Conservation (phyloP, 2,113 vertebrate genomes). For the Lepus timidus region DNA sequence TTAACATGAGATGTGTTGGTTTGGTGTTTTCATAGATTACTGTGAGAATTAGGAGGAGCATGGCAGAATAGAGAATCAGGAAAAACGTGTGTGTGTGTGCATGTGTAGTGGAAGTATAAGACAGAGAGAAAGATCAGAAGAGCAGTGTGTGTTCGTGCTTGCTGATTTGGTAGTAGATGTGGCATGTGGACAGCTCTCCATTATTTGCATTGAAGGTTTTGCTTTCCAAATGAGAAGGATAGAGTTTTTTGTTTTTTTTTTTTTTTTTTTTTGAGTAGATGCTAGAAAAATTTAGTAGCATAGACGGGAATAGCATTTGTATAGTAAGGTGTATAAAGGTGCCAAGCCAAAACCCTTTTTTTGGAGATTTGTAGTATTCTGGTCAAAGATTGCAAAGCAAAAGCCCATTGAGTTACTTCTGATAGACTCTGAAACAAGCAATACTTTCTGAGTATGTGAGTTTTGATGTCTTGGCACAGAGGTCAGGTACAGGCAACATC, state of each 20-base stretch:
- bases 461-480: background rate
- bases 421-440: background rate
- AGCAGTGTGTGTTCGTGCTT: background rate
- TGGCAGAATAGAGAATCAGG: background rate
- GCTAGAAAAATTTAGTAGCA: background rate
- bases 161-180: background rate
- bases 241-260: no score
- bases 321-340: background rate
- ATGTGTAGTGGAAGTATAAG: background rate
- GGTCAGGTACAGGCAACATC: background rate
- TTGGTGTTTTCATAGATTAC: background rate
- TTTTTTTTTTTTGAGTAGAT: background rate
- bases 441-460: background rate
- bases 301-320: background rate
- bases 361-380: background rate
- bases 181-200: background rate
- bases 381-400: background rate
- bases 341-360: background rate
- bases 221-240: background rate
- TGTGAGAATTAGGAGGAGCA: background rate
- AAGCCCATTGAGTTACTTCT: background rate
- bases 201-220: background rate
- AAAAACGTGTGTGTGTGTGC: background rate
- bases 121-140: background rate
- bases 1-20: background rate